Base-by-base conservation (phyloP, 1,140 invertebrate genomes). In the Gryllus bimaculatus region DNA sequence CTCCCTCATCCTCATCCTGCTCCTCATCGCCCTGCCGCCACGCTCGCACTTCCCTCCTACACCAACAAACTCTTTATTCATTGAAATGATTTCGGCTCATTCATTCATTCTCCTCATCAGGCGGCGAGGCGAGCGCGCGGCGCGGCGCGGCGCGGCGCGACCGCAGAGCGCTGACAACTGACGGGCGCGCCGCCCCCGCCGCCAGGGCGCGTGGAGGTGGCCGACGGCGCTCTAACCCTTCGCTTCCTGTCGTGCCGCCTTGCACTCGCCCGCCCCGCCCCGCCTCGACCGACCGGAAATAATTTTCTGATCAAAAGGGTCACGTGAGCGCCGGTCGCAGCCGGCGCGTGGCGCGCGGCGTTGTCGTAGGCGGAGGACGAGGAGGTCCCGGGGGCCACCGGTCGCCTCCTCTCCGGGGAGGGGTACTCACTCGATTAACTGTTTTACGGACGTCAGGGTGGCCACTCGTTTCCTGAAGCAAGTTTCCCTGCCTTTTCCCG, bases 31-130 rank as follows among this genome's bases (percentile, higher is more conserved):
- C 26, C 26, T 5, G 26, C 26, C 26, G 26, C 26, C 26, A 39
- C 26, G 10, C 54, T 66, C 54, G 54, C 54, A 66, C 54, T 66
- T 66, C 54, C 54, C 54, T 66, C 54, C 54, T 66, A 66, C 54
- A 66, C 54, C 54, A 66, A 66, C 54, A 66, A 66, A 66, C 54
- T 66, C 54, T 66, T 66, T 66, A 66, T 66, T 66, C 54, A 66
- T 66, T 66, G 54, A 66, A 66, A 66, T 66, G 54, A 66, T 66
- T 66, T 66, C 54, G 54, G 54, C 54, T 66, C 54, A 66, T 66
- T 66, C 54, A 66, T 66, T 66, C 54, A 66, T 66, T 66, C 54
- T 66, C 54, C 54, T 66, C 54, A 66, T 66, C 54, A 66, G 54
- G 54, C 54, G 54, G 54, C 49, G 15, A 54, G 49, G 8, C 49